Conservation (phyloP, 2,797 vertebrate genomes). For the Syngnathus acus region DNA sequence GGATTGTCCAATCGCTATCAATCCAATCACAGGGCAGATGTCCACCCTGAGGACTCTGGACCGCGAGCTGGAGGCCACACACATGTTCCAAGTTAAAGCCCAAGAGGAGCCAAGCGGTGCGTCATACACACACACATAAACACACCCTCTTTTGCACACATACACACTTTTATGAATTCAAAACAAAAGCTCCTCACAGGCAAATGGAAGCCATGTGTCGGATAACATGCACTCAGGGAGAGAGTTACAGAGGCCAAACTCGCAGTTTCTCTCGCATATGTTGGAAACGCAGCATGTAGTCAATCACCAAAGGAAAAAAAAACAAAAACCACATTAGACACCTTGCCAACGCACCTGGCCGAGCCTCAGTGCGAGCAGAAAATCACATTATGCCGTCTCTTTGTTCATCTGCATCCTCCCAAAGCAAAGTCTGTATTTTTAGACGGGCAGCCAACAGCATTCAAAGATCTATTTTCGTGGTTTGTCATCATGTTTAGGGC, state of each 20-base stretch:
- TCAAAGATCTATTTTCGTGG: slow-evolving; percentile 54
- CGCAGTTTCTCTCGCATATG: slow-evolving; percentile 10
- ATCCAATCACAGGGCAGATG: slow-evolving; percentile 54
- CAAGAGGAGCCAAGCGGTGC: slow-evolving; percentile 60
- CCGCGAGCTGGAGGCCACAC: slow-evolving; percentile 51
- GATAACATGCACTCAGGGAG: slow-evolving; percentile 20
- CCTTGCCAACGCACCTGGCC: slow-evolving; percentile 41
- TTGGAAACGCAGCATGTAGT: slow-evolving; percentile 9
- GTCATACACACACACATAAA: slow-evolving; percentile 14
- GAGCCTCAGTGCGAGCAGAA: slow-evolving; percentile 25
- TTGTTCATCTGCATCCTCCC: slow-evolving; percentile 45
- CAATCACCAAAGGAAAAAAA: slow-evolving; percentile 36
- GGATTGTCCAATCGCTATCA: slow-evolving; percentile 55
- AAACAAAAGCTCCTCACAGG: slow-evolving; percentile 40
- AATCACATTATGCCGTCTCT: slow-evolving; percentile 47
- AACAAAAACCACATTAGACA: slow-evolving; percentile 13
- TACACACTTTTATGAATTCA: slow-evolving; percentile 29
- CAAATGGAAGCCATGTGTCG: slow-evolving; percentile 36
- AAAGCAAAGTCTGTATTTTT: slow-evolving; percentile 55
- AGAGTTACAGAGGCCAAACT: slow-evolving; percentile 9
- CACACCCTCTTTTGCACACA: slow-evolving; percentile 4
- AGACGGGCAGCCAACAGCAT: slow-evolving; percentile 47
- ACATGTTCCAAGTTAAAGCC: slow-evolving; percentile 63
- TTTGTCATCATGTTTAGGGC: slow-evolving; percentile 51
- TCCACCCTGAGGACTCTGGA: slow-evolving; percentile 58